These are phyloP conservation scores for Lycaon pictus DNA, from an alignment of 2,113 vertebrate genomes.

Conservation along the genomic window DNA sequence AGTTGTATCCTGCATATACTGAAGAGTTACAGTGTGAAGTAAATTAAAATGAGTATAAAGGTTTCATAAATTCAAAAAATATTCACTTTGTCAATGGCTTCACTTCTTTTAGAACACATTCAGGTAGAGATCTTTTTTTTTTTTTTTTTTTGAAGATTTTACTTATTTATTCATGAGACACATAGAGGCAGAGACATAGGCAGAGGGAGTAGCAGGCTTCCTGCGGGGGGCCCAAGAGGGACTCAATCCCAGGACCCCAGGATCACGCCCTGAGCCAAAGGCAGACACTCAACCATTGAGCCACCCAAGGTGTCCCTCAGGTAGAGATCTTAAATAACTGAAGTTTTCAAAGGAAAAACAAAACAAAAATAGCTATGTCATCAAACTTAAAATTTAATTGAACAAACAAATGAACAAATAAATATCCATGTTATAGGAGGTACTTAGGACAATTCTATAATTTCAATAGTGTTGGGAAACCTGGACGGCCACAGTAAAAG, in stretches of 20 bases:
- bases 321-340: neutral
- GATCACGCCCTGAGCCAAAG: too few relatives aligned
- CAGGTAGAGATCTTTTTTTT: neutral
- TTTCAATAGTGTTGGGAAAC: neutral
- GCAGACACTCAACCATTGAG: too few relatives aligned
- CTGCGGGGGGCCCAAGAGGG: too few relatives aligned
- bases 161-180: too few relatives aligned
- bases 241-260: too few relatives aligned
- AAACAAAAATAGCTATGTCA: neutral
- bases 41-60: slow-evolving; percentile 26
- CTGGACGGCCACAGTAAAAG: neutral
- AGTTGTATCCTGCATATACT: neutral
- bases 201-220: too few relatives aligned
- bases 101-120: neutral
- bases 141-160: too few relatives aligned
- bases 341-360: neutral
- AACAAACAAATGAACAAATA: neutral
- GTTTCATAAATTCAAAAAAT: neutral
- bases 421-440: neutral
- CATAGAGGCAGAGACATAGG: too few relatives aligned
- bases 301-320: neutral
- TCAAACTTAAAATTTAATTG: neutral
- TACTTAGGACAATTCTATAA: neutral
- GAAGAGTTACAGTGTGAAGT: neutral
- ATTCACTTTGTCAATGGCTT: neutral